A percentile compares a stretch with the other conserved stretches of the same genome.
phyloP scores from a whole-genome alignment of 2,113 vertebrate genomes.

The Myxocyprinus asiaticus region DNA sequence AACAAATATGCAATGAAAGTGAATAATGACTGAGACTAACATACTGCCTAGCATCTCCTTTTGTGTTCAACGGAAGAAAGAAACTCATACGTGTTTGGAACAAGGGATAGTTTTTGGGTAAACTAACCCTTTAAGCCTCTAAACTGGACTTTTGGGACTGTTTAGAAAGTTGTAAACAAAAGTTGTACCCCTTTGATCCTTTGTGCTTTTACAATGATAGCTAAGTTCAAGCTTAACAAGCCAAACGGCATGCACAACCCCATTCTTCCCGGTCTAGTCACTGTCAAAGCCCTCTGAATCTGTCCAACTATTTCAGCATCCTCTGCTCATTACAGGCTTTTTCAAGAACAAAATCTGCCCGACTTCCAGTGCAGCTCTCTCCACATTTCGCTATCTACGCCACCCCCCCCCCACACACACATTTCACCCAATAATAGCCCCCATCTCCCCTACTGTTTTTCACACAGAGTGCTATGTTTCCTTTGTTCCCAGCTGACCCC shows the following conservation, averaged over 20 bases:
- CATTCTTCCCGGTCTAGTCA: background rate
- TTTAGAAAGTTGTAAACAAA: background rate
- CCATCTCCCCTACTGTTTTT: background rate
- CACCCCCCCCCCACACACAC: background rate
- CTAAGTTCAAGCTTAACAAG: background rate
- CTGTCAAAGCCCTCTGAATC: background rate
- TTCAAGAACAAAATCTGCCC: background rate
- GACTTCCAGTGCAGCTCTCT: background rate
- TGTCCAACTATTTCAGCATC: too few species aligned
- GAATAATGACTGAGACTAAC: too few species aligned
- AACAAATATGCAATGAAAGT: too few species aligned
- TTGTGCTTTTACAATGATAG: background rate
- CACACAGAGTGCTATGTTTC: background rate
- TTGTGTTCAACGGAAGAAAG: too few species aligned
- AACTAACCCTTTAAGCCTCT: background rate
- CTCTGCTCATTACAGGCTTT: background rate
- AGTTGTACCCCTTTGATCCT: too few species aligned
- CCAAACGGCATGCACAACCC: background rate
- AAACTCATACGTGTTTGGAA: too few species aligned
- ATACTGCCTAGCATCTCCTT: too few species aligned
- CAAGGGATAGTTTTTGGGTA: too few species aligned
- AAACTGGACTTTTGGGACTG: slow-evolving; percentile 6
- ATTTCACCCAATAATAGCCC: background rate
- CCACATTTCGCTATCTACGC: background rate
- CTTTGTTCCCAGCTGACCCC: background rate